Conservation (phyloP, 2,888 invertebrate species). For the Ceriagrion tenellum region DNA sequence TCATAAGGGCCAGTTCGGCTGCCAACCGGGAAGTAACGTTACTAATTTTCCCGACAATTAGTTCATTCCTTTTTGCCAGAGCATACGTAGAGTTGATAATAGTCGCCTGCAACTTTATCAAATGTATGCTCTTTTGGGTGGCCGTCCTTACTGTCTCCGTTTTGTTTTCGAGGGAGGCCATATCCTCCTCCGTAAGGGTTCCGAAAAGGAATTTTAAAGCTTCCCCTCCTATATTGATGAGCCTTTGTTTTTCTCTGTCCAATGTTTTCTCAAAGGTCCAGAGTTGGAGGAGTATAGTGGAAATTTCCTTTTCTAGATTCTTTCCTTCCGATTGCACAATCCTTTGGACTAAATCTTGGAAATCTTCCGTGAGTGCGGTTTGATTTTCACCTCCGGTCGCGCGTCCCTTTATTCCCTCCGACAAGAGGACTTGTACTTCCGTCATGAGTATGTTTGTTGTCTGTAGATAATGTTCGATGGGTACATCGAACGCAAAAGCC, state of each 20-base stretch:
- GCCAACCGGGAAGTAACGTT: neutral
- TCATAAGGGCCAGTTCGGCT: neutral
- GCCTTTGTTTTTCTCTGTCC: neutral
- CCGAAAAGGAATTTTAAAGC: neutral
- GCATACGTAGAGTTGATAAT: neutral
- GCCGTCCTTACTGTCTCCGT: neutral
- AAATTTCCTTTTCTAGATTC: neutral
- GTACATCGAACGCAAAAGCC: too few species aligned
- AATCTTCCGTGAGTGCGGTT: neutral
- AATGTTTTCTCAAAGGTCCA: neutral
- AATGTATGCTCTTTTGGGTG: neutral
- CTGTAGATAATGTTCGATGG: too few species aligned
- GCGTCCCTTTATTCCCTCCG: neutral
- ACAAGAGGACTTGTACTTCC: neutral
- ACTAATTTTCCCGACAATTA: neutral
- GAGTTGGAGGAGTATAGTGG: neutral
- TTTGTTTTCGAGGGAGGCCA: neutral
- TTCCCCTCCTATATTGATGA: neutral
- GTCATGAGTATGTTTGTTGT: neutral
- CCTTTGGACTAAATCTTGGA: neutral
- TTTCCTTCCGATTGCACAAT: neutral
- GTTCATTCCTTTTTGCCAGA: neutral
- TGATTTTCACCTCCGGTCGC: too few species aligned
- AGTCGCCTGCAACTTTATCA: conserved; percentile 3
- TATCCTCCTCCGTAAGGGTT: neutral